Evolutionary conservation across 1,140 invertebrate genomes (phyloP), one percentile per base, ranked within the genome.

Genomic region (Pseudomyrmex gracilis): DNA sequence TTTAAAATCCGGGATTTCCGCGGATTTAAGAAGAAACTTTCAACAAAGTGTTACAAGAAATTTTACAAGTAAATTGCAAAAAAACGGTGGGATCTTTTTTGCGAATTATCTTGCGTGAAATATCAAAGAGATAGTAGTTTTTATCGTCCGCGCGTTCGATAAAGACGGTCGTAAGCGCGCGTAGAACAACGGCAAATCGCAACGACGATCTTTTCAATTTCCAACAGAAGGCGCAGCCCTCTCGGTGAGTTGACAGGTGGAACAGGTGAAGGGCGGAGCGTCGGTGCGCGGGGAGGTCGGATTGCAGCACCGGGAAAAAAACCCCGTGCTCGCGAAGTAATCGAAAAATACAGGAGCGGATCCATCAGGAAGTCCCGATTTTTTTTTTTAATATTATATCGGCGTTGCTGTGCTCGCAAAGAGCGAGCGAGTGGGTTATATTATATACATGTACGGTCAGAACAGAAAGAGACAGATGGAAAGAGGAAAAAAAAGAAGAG

Each of bases 381-480:
- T 64, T 87, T 92, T 87, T 78, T 80, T 87, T 92, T 86, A 91
- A 91, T 91, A 91, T 91, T 85, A 85, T 86, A 88, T 85, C 74
- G 71, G 77, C 76, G 51, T 74, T 51, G 60, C 57, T 53, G 82
- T 34, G 70, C 73, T 63, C 24, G 60, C 43, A 70, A 51, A 47
- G 60, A 73, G 67, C 49, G 80, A 60, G 64, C 60, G 64, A 61
- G 80, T 47, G 61, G 2, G 13, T 64, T 64, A 80, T 80, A 80
- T 70, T 78, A 58, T 80, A 83, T 61, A 76, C 70, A 53, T 74
- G 76, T 70, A 80, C 53, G 47, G 63, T 57, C 58, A 51, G 22
- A 67, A 45, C 5, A 77, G 63, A 83, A 15, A 45, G 55, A 78
- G 57, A 13, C 71, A 86, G 73, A 87, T 68, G 67, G 15, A 15